A percentile compares a stretch with the other conserved stretches of the same genome.
Evolutionary conservation across 2,888 invertebrate genomes (phyloP).

Genomic region (Sarcophaga variegata): DNA sequence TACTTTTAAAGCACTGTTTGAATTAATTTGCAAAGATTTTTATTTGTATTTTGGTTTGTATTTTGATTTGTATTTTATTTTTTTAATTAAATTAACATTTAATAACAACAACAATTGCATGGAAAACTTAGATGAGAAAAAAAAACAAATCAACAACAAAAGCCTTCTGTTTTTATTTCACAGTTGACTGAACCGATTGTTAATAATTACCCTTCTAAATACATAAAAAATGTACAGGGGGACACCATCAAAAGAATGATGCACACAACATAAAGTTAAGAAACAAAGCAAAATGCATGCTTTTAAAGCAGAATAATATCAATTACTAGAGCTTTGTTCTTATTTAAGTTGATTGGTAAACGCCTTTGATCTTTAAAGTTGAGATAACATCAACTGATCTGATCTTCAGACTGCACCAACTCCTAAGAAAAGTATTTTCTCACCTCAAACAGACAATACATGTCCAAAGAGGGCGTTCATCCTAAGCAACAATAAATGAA

Average conservation of each 20-base stretch:
- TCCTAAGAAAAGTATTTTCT: too few relatives aligned
- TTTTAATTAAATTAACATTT: slow-evolving; percentile 47
- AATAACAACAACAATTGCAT: slow-evolving; percentile 35
- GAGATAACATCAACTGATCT: too few relatives aligned
- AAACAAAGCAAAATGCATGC: not conserved
- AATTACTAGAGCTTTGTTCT: too few relatives aligned
- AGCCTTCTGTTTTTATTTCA: slow-evolving; percentile 23
- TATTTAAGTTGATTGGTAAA: too few relatives aligned
- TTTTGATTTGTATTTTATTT: not conserved
- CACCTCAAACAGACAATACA: too few relatives aligned
- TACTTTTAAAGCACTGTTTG: not conserved
- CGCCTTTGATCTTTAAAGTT: too few relatives aligned
- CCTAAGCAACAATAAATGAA: too few relatives aligned
- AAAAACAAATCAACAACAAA: slow-evolving; percentile 8
- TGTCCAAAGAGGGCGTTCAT: too few relatives aligned
- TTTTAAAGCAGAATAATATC: too few relatives aligned
- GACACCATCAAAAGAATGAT: too few relatives aligned
- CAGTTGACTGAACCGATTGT: slow-evolving; percentile 38
- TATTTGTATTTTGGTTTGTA: slow-evolving; percentile 15
- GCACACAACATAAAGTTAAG: not conserved
- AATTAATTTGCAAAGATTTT: not conserved
- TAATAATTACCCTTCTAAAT: not conserved
- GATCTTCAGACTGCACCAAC: too few relatives aligned
- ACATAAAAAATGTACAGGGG: too few relatives aligned
- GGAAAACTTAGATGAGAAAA: slow-evolving; percentile 2